Percentiles rank a stretch among this genome's conserved stretches.
Evolutionary conservation across 2,888 invertebrate species (phyloP).

Genomic region (Zhuqinia jingwanae): DNA sequence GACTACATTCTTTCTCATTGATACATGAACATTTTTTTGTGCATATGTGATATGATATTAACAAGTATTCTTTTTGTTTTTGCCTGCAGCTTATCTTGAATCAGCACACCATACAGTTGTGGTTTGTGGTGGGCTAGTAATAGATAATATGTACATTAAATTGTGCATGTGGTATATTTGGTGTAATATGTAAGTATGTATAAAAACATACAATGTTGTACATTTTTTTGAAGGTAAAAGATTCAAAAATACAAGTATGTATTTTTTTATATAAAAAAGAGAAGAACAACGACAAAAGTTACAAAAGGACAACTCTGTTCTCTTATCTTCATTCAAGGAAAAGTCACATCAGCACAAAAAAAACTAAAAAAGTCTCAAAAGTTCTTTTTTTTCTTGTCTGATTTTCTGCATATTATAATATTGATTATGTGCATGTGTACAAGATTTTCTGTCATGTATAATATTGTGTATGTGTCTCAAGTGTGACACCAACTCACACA

Average conservation of each 20-base stretch:
- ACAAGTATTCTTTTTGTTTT: too few relatives aligned
- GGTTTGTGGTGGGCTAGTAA: too few relatives aligned
- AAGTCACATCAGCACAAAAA: background rate
- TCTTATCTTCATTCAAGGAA: conserved; percentile 21
- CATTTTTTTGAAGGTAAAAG: background rate
- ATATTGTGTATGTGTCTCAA: too few relatives aligned
- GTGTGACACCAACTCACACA: background rate
- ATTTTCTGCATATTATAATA: conserved; percentile 8
- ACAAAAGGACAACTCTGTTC: background rate
- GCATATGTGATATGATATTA: background rate
- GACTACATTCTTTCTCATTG: background rate
- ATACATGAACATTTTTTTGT: background rate
- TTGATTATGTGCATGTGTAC: too few relatives aligned
- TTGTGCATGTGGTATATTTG: too few relatives aligned
- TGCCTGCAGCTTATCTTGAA: background rate
- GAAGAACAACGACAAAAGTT: conserved; percentile 19
- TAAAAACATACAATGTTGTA: background rate
- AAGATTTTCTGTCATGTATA: conserved; percentile 7
- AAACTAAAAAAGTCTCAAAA: background rate
- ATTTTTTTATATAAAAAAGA: background rate
- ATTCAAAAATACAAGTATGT: background rate
- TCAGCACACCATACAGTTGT: background rate
- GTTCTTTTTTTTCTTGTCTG: conserved; percentile 12
- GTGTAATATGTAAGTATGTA: too few relatives aligned
- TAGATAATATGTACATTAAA: too few relatives aligned